Evolutionary conservation across 2,113 vertebrate genomes (phyloP).

Genomic region (Hymenochirus boettgeri): DNA sequence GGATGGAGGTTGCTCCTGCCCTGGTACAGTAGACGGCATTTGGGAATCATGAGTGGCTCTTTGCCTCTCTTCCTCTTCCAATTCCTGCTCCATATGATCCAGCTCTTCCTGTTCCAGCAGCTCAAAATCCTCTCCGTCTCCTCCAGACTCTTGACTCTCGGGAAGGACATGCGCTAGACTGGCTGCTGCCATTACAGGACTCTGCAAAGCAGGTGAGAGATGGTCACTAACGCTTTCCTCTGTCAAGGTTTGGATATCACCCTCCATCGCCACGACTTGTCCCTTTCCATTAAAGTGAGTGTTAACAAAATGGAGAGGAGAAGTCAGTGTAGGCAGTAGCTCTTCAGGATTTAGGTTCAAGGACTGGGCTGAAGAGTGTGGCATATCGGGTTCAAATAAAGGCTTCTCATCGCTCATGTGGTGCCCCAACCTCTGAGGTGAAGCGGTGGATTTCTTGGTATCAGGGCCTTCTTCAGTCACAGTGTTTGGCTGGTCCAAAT

Average conservation of each 20-base stretch:
- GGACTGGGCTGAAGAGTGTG: conserved; percentile 46
- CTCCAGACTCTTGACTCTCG: conserved; percentile 53
- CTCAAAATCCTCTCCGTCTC: conserved; percentile 92
- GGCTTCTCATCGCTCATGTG: conserved; percentile 67
- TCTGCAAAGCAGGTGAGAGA: conserved; percentile 71
- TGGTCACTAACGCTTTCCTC: conserved; percentile 82
- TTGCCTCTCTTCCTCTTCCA: conserved; percentile 57
- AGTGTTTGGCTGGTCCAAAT: conserved; percentile 90
- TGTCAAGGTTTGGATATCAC: conserved; percentile 72
- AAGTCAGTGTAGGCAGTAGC: conserved; percentile 61
- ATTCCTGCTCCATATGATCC: conserved; percentile 81
- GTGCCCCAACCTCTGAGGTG: conserved; percentile 70
- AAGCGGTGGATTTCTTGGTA: conserved; percentile 81
- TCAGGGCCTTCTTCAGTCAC: conserved; percentile 85
- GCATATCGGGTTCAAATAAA: conserved; percentile 52
- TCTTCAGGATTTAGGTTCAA: conserved; percentile 72
- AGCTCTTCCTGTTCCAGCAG: conserved; percentile 97
- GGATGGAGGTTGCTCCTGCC: conserved; percentile 36
- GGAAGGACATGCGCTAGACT: conserved; percentile 56
- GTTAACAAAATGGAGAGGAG: conserved; percentile 96
- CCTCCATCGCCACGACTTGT: conserved; percentile 48
- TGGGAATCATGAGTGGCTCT: conserved; percentile 41
- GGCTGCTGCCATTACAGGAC: conserved; percentile 58
- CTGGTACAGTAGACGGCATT: conserved; percentile 21
- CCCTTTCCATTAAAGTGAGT: conserved; percentile 89